Percentiles rank a stretch among this genome's conserved stretches.
These are phyloP conservation scores for Drosophila azteca DNA, from an alignment of 1,140 invertebrate genomes.

Conservation along the genomic window DNA sequence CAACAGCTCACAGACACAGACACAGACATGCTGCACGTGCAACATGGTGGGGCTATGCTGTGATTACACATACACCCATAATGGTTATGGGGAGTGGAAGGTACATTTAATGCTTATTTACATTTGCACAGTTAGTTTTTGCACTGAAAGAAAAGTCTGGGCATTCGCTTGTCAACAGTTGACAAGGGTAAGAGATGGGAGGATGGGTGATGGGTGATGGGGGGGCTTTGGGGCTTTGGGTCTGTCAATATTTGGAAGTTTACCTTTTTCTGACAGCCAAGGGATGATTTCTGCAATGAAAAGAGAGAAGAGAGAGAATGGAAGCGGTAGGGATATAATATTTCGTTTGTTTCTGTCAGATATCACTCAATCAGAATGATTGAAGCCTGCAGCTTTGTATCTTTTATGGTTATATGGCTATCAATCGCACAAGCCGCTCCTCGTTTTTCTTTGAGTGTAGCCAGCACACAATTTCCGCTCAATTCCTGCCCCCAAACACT, in stretches of 20 bases:
- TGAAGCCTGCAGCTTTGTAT: not conserved
- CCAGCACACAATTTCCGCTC: not conserved
- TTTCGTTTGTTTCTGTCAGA: slow-evolving; percentile 16
- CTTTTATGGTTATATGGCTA: too few relatives aligned
- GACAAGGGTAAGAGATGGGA: slow-evolving; percentile 28
- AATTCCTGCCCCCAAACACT: slow-evolving; percentile 2
- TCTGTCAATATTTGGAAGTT: slow-evolving; percentile 45
- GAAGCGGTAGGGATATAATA: not conserved
- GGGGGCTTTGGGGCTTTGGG: slow-evolving; percentile 9
- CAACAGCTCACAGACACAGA: slow-evolving; percentile 30
- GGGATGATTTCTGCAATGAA: slow-evolving; percentile 24
- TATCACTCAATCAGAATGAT: not conserved
- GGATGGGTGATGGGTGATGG: too few relatives aligned
- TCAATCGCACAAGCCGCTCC: too few relatives aligned
- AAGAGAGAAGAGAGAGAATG: not conserved
- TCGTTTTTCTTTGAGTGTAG: not conserved
- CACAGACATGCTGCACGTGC: not conserved
- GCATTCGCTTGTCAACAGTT: slow-evolving; percentile 35
- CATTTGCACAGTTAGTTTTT: slow-evolving; percentile 59
- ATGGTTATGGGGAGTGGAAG: too few relatives aligned
- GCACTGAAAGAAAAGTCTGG: slow-evolving; percentile 49
- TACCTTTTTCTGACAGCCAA: slow-evolving; percentile 38
- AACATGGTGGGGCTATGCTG: slow-evolving; percentile 12
- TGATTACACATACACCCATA: too few relatives aligned
- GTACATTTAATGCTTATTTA: slow-evolving; percentile 74